Evolutionary conservation across 2,888 invertebrate species (phyloP).

Genomic region (Drosophila hamatofila): DNA sequence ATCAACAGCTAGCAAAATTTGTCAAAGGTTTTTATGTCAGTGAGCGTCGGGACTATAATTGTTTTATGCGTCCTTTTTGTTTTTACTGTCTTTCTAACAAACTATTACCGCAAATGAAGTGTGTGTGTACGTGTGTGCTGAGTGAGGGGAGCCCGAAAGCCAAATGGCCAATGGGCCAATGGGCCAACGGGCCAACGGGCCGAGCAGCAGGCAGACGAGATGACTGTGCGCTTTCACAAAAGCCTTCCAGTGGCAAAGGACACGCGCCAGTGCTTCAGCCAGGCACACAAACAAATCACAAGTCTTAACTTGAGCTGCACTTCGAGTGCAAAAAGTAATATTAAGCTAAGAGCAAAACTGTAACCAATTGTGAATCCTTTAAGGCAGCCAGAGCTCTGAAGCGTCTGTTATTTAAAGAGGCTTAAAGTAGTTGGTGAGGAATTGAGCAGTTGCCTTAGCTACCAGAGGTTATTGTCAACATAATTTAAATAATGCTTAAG

Average conservation of each 20-base stretch:
- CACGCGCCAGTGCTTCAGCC: slow-evolving; percentile 19
- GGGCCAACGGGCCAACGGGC: neutral
- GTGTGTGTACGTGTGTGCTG: slow-evolving; percentile 16
- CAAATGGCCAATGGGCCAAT: slow-evolving; percentile 37
- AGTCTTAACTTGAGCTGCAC: slow-evolving; percentile 12
- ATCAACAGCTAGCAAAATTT: slow-evolving; percentile 55
- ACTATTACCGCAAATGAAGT: slow-evolving; percentile 64
- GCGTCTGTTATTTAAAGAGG: neutral
- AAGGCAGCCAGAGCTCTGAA: neutral
- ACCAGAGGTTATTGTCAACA: neutral
- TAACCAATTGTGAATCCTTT: slow-evolving; percentile 10
- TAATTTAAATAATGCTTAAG: neutral
- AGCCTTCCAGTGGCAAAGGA: slow-evolving; percentile 24
- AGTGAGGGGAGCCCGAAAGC: slow-evolving; percentile 7
- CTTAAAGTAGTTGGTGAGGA: neutral
- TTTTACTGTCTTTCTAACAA: slow-evolving; percentile 71
- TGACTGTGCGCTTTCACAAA: slow-evolving; percentile 30
- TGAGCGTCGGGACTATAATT: slow-evolving; percentile 75
- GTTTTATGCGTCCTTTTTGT: slow-evolving; percentile 70
- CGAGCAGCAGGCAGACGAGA: slow-evolving; percentile 21
- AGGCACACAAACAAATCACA: slow-evolving; percentile 27
- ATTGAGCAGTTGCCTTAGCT: neutral
- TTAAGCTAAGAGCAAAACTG: neutral
- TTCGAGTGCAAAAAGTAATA: neutral
- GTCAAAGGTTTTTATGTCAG: slow-evolving; percentile 75